These are phyloP conservation scores for Microctonus hyperodae DNA, from an alignment of 2,888 invertebrate species.

Conservation along the genomic window DNA sequence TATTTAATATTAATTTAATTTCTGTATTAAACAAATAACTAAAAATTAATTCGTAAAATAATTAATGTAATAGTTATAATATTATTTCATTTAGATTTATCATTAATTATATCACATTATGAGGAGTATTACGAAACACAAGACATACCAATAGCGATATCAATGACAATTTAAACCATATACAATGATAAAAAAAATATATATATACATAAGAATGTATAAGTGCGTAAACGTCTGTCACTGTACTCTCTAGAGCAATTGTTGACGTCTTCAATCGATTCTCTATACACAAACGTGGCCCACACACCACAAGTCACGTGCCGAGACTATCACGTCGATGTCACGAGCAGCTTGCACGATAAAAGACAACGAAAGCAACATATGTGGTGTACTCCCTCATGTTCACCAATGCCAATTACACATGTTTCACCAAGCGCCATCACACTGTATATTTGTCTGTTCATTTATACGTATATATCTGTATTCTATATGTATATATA, in stretches of 20 bases:
- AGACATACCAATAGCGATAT: not conserved
- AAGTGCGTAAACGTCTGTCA: not conserved
- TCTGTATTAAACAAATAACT: no score
- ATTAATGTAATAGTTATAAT: not conserved
- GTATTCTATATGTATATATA: not conserved
- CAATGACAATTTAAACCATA: not conserved
- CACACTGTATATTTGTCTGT: constrained; percentile 8
- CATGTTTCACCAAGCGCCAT: constrained; percentile 32
- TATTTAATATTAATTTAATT: no score
- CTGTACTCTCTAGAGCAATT: not conserved
- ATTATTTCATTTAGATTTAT: no score
- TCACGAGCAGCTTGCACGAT: constrained; percentile 37
- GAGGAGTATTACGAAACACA: not conserved
- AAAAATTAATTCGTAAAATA: not conserved
- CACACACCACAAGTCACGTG: constrained; percentile 35
- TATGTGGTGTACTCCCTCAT: constrained; percentile 30
- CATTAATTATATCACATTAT: not conserved
- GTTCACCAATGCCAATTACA: constrained; percentile 39
- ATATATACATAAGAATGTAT: not conserved
- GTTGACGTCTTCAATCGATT: constrained; percentile 20
- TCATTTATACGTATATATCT: not conserved
- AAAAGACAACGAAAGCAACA: constrained; percentile 30
- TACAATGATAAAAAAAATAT: not conserved
- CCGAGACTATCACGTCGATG: constrained; percentile 38
- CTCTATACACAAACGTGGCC: constrained; percentile 15